Conservation (phyloP, 2,888 invertebrate genomes). For the Argyresthia albistria region DNA sequence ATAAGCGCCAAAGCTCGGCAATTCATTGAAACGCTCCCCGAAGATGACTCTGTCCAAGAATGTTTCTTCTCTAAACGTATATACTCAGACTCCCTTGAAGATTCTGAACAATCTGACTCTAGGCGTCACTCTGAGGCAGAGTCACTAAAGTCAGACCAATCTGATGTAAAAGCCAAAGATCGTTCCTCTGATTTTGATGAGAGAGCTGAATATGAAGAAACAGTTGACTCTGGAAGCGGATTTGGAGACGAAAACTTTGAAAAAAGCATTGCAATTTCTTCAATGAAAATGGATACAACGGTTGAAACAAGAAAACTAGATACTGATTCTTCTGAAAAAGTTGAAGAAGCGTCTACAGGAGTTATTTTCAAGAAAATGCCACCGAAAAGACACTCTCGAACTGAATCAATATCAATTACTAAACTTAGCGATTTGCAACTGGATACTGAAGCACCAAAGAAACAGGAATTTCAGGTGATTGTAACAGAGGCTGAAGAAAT, state of each 20-base stretch:
- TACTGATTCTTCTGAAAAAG: slow-evolving; percentile 34
- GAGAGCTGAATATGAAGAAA: slow-evolving; percentile 62
- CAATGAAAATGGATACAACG: slow-evolving; percentile 42
- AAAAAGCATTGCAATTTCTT: slow-evolving; percentile 57
- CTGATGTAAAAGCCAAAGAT: slow-evolving; percentile 57
- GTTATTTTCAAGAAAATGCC: slow-evolving; percentile 56
- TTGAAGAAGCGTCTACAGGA: slow-evolving; percentile 19
- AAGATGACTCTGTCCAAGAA: slow-evolving; percentile 68
- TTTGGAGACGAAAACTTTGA: slow-evolving; percentile 67
- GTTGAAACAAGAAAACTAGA: slow-evolving; percentile 16
- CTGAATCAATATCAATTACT: slow-evolving; percentile 58
- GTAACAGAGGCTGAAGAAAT: slow-evolving; percentile 65
- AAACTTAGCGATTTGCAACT: slow-evolving; percentile 51
- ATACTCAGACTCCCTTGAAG: slow-evolving; percentile 66
- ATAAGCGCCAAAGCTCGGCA: slow-evolving; percentile 68
- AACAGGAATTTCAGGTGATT: slow-evolving; percentile 59
- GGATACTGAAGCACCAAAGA: slow-evolving; percentile 34
- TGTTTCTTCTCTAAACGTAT: slow-evolving; percentile 69
- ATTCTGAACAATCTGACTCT: slow-evolving; percentile 65
- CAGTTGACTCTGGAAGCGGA: slow-evolving; percentile 60
- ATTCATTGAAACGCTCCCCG: slow-evolving; percentile 69
- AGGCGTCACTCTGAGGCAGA: slow-evolving; percentile 66
- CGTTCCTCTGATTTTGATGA: slow-evolving; percentile 68
- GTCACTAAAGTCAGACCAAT: slow-evolving; percentile 65
- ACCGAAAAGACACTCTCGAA: slow-evolving; percentile 60